Evolutionary conservation across 2,113 vertebrate genomes (phyloP).

Genomic region (Natator depressus): DNA sequence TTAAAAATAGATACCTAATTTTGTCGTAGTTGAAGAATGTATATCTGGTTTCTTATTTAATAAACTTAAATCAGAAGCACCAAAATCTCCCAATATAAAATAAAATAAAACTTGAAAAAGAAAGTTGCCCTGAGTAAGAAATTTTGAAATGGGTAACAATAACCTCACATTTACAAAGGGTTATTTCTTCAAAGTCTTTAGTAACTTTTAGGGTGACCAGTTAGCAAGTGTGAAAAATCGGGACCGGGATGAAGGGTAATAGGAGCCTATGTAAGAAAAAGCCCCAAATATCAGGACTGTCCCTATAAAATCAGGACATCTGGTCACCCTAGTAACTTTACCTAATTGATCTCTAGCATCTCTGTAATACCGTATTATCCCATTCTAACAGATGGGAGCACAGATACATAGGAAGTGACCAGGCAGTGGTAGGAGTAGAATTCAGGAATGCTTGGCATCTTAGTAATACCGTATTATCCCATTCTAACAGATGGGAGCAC

Average conservation of each 20-base stretch:
- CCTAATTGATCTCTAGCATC: not conserved
- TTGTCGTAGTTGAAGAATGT: not conserved
- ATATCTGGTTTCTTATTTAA: not conserved
- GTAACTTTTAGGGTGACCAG: not conserved
- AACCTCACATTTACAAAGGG: not conserved
- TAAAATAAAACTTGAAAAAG: not conserved
- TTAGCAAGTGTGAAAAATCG: too few relatives aligned
- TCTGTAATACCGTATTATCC: not conserved
- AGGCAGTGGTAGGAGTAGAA: not conserved
- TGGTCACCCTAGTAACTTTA: not conserved
- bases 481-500: not conserved
- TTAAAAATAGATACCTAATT: slow-evolving; percentile 18
- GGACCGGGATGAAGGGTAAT: too few relatives aligned
- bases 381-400: not conserved
- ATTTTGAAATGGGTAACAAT: not conserved
- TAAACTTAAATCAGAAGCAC: slow-evolving; percentile 4
- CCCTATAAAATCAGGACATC: too few relatives aligned
- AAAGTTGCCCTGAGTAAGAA: not conserved
- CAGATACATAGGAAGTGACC: not conserved
- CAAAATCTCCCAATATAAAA: not conserved
- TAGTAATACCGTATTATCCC: not conserved
- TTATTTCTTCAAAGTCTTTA: not conserved
- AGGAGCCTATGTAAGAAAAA: too few relatives aligned
- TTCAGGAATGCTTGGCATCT: not conserved
- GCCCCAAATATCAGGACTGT: too few relatives aligned